Base-by-base conservation (phyloP, 2,888 invertebrate species). In the Eupithecia vulgata region DNA sequence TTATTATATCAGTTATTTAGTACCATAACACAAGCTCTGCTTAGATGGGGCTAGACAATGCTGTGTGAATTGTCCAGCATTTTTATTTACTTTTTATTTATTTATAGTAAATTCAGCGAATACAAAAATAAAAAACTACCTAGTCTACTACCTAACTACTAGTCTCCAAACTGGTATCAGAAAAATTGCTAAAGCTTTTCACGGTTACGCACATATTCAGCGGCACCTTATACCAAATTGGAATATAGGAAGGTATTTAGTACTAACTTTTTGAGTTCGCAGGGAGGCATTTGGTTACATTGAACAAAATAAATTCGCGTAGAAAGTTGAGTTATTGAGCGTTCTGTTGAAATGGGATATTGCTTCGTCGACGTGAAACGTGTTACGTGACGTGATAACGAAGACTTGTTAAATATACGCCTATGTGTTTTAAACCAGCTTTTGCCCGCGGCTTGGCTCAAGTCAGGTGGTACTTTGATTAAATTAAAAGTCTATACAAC, bases 261-360 rank as follows among this genome's bases (percentile, higher is more conserved):
- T 57, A 57, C 21, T 52, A 52, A 21, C 48, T 52, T 57, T 57
- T 57, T 57, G 57, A 57, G 57, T 10, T 57, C 13, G 12, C 25
- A 57, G 57, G 25, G 13, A 57, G 25, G 57, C 57, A 57, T 57
- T 57, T 12, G 57, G 57, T 57, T 57, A 57, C 57, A 57, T 57
- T 25, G 25, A 10, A 21, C 21, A 57, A 57, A 57, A 25, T 25
- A 57, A 57, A 57, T 57, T 57, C 57, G 13, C 25, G 5, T 0
- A 57, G 57, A 57, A 25, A 57, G 57, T 25, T 57, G 57, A 57
- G 12, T 25, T 57, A 57, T 57, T 57, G 57, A 57, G n/a, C 25
- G 57, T 57, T 57, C 57, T 57, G 57, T 13, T 57, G 57, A 57
- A 57, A 57, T 57, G 57, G 57, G 57, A 57, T 57, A 57, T 57